Evolutionary conservation across 2,888 invertebrate species (phyloP), one percentile per base, ranked within the genome.

Genomic region (Drosophila prolongata): DNA sequence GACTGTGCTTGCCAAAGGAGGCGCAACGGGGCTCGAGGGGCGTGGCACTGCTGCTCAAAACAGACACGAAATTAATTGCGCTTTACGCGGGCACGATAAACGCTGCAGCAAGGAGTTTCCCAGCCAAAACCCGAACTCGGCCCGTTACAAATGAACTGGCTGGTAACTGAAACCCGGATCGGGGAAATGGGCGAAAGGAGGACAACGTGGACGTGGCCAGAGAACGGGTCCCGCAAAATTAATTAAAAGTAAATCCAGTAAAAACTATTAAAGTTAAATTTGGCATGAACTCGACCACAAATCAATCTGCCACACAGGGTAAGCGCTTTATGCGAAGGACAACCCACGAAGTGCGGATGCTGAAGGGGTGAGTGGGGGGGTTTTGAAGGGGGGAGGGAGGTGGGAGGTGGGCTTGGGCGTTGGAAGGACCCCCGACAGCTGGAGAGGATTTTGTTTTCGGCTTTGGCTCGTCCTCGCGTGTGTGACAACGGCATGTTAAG

Each of bases 11-110:
- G 50, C 65, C 47, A 46, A 50, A 19, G 27, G 27, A 38, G 30
- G 56, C 66, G 65, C 35, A 54, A 24, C 37, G 54, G 38, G 42
- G 42, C 8, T 37, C 8, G 16, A 35, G 46, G 56, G 68, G 68
- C 66, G 62, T 66, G 75, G 86, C 83, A 78, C 74, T 79, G 80
- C 83, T 76, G 75, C 78, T 69, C 70, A 40, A 75, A 79, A 78
- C 87, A 86, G 89, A 88, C 85, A 84, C 77, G 75, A 88, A 86
- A 84, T 88, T 88, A 84, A 84, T 84, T 84, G 89, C 87, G 89
- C 89, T 83, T 83, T 80, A 83, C 84, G 84, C 84, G 86, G 62
- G 67, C 78, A 88, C 88, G 86, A 88, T 84, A 86, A 88, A 88
- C 82, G 79, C 79, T 64, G 65, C 74, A 62, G 46, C 67, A 16